Evolutionary conservation across 2,888 invertebrate genomes (phyloP).

Genomic region (Andrena trimmerana): DNA sequence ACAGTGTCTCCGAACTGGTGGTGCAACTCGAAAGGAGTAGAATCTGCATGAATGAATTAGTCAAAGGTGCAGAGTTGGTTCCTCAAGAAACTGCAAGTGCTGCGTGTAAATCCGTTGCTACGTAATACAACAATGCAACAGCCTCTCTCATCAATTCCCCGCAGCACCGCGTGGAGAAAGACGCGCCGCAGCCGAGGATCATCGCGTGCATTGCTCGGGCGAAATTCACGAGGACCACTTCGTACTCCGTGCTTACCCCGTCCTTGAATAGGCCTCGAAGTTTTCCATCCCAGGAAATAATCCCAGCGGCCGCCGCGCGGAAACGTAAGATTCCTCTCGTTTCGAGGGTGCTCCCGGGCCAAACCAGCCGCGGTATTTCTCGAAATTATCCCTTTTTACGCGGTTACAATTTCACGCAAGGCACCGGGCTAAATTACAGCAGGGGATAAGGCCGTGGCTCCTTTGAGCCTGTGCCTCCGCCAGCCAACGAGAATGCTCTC

Average conservation of each 20-base stretch:
- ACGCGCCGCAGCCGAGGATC: not conserved
- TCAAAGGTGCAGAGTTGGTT: no score
- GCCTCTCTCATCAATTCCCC: not conserved
- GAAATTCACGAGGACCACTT: conserved; percentile 8
- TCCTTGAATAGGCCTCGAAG: not conserved
- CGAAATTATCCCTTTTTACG: conserved; percentile 7
- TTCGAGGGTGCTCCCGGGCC: not conserved
- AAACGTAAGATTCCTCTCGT: conserved; percentile 3
- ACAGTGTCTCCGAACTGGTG: no score
- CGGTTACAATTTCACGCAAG: conserved; percentile 41
- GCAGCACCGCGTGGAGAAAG: not conserved
- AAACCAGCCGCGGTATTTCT: conserved; percentile 1
- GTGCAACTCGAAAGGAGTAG: no score
- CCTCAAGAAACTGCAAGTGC: no score
- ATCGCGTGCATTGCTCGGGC: no score
- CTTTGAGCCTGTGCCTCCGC: conserved; percentile 13
- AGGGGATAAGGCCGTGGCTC: conserved; percentile 21
- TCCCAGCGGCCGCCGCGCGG: not conserved
- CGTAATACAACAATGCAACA: not conserved
- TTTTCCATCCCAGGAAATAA: not conserved
- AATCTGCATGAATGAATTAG: no score
- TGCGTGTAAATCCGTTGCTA: no score
- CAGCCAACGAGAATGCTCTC: conserved; percentile 24
- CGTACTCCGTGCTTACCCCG: not conserved
- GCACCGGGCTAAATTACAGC: conserved; percentile 31